Conservation (phyloP, 2,113 vertebrate species). For the Nesoenas mayeri region DNA sequence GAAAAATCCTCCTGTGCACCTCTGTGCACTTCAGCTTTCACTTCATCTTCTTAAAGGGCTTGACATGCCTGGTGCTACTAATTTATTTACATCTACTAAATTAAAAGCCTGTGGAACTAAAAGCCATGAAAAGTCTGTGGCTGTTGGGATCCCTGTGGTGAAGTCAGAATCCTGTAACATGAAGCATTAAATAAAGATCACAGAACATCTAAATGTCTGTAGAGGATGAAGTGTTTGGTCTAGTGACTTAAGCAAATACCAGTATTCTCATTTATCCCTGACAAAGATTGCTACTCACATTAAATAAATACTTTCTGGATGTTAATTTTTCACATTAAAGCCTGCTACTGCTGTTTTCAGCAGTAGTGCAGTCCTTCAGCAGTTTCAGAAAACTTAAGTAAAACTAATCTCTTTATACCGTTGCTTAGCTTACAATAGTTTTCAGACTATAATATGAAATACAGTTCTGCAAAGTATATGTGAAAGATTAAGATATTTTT, state of each 20-base stretch:
- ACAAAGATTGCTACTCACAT: neutral
- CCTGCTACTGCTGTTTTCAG: neutral
- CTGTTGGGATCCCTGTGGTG: neutral
- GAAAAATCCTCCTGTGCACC: neutral
- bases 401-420: neutral
- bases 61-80: neutral
- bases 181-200: neutral
- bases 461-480: neutral
- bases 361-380: neutral
- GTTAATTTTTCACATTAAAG: neutral
- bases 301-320: neutral
- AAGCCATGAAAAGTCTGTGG: neutral
- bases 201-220: neutral
- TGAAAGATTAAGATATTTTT: neutral
- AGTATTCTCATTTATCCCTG: neutral
- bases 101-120: neutral
- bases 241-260: neutral
- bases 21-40: neutral
- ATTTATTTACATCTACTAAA: neutral
- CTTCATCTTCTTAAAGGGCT: neutral
- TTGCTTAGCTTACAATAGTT: neutral
- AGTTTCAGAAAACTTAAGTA: neutral
- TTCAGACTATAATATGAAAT: neutral
- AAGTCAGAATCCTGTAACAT: neutral
- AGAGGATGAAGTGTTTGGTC: neutral